Base-by-base conservation (phyloP, 2,113 vertebrate genomes). In the Leptodactylus fuscus region DNA sequence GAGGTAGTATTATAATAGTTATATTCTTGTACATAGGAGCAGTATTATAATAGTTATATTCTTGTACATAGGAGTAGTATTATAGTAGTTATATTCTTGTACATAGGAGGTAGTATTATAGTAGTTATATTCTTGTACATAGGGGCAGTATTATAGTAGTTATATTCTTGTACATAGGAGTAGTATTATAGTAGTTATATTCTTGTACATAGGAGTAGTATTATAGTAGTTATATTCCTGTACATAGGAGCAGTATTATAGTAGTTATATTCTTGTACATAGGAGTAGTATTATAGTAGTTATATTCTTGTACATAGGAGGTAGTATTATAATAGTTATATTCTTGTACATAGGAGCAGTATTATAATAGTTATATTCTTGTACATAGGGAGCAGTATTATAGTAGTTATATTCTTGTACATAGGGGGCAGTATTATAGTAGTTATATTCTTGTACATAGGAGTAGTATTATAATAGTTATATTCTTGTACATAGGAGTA, bases 21-120 rank as follows among this genome's bases (percentile, higher is more conserved):
- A 60, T 60, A 60, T 60, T 60, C 55, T 60, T 60, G 55, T 60
- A 60, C 24, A 60, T 60, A 60, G 55, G 55, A 9, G 55, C 55
- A 24, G 55, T 27, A 60, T 60, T 60, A 60, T 60, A 60, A 9
- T 27, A 60, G 55, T 60, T 60, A 60, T 60, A 60, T 60, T 60
- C 55, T 27, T 60, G n/a, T 60, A 60, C 24, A 27, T 60, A 51
- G 49, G 49, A 16, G 49, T 16, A 51, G 49, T 51, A 51, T 51
- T 51, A 51, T 51, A 51, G 49, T 51, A 51, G 49, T 51, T 51
- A 51, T 51, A 20, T 51, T 51, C 49, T 51, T 51, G 49, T 51
- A 20, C 16, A 51, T 51, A 51, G 15, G 24, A 9, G 55, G 24
- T 24, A 60, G 55, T 60, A 60, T 60, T 60, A 60, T 60, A 60